phyloP scores from a whole-genome alignment of 2,113 vertebrate genomes.

The Poeciliopsis prolifica region DNA sequence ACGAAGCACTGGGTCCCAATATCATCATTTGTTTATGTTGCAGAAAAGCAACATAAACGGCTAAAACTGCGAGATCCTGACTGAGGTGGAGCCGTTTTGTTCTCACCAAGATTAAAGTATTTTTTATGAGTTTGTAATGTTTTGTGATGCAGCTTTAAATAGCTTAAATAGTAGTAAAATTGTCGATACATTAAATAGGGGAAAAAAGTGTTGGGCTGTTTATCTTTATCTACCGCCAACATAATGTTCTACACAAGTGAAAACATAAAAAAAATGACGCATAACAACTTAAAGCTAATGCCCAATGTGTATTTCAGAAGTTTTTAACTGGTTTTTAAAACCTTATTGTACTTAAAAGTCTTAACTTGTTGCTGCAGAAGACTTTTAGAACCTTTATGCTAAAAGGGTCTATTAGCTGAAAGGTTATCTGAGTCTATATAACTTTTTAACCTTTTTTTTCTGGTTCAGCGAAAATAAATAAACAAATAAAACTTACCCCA shows the following conservation, averaged over 20 bases:
- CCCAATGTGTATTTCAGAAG: too few species aligned
- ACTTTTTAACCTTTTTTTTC: background rate
- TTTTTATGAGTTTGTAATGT: background rate
- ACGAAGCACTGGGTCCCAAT: background rate
- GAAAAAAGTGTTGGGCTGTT: background rate
- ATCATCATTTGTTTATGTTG: background rate
- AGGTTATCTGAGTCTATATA: too few species aligned
- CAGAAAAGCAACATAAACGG: background rate
- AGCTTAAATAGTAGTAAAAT: background rate
- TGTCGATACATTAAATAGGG: background rate
- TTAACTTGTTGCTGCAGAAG: background rate
- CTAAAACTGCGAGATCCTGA: background rate
- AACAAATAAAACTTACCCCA: constrained; percentile 25
- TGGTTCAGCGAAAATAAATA: too few species aligned
- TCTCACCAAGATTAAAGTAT: too few species aligned
- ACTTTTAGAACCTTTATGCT: background rate
- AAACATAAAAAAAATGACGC: too few species aligned
- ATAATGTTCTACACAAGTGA: too few species aligned
- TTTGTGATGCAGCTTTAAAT: background rate
- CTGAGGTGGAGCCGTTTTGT: background rate
- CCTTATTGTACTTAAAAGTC: background rate
- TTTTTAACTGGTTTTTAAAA: too few species aligned
- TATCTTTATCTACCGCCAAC: background rate
- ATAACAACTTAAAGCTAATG: too few species aligned
- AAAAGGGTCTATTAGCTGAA: background rate